Percentiles rank a stretch among this genome's conserved stretches.
Conservation (phyloP, 2,797 vertebrate species). For the Lophius americanus region DNA sequence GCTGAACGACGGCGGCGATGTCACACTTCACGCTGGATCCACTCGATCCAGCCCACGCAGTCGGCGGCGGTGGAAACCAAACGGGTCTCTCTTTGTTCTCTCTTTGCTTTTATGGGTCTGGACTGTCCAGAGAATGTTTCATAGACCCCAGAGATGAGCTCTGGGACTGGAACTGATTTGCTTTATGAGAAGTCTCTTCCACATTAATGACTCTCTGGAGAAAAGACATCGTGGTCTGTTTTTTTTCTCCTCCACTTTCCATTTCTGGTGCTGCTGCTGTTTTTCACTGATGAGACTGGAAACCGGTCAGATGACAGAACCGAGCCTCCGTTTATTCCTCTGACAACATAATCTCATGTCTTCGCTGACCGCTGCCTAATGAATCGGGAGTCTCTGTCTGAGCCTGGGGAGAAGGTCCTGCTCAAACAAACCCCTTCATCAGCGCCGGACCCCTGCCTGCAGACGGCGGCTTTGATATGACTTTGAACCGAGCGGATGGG, state of each 20-base stretch:
- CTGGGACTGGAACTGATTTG: conserved; percentile 39
- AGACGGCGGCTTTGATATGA: conserved; percentile 51
- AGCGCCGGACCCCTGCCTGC: conserved; percentile 28
- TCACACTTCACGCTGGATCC: conserved; percentile 23
- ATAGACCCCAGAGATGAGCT: conserved; percentile 36
- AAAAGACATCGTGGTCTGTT: conserved; percentile 1
- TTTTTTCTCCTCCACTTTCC: not conserved
- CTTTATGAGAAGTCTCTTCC: conserved; percentile 31
- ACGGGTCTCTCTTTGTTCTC: conserved; percentile 1
- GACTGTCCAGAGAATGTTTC: conserved; percentile 51
- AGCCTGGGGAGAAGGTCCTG: conserved; percentile 21
- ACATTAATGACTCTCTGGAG: conserved; percentile 5
- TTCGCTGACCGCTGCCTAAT: conserved; percentile 12
- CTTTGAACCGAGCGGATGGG: conserved; percentile 16
- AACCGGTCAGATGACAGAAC: conserved; percentile 10
- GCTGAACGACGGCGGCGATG: conserved; percentile 16
- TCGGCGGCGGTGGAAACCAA: conserved; percentile 39
- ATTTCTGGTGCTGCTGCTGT: conserved; percentile 3
- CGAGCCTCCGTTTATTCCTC: conserved; percentile 16
- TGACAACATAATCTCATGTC: conserved; percentile 28
- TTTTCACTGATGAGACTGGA: conserved; percentile 5
- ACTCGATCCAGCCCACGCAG: conserved; percentile 45
- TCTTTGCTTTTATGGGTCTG: conserved; percentile 44
- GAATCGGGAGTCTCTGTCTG: conserved; percentile 20
- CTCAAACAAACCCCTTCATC: conserved; percentile 36